These are phyloP conservation scores for Rhaphigaster nebulosa DNA, from an alignment of 2,888 invertebrate species.

Conservation along the genomic window DNA sequence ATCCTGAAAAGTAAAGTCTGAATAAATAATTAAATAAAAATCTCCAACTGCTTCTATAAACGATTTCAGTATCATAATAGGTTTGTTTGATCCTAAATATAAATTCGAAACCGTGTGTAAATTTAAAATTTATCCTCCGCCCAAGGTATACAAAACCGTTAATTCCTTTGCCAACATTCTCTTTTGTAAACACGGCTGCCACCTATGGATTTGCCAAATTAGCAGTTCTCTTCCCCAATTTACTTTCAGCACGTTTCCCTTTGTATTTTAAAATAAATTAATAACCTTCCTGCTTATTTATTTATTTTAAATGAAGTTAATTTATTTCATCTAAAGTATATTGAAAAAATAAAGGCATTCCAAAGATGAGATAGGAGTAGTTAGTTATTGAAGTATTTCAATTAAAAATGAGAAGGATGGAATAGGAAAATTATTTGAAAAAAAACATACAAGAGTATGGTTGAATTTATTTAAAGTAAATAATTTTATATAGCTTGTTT, in stretches of 20 bases:
- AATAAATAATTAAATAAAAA: too few species aligned
- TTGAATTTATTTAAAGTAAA: too few species aligned
- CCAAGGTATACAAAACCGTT: constrained; percentile 14
- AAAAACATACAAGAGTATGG: too few species aligned
- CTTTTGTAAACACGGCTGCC: neutral
- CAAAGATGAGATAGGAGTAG: too few species aligned
- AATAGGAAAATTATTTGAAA: too few species aligned
- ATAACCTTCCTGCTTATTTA: neutral
- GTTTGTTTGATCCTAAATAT: constrained; percentile 14
- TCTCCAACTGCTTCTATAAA: neutral
- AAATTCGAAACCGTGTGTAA: constrained; percentile 5
- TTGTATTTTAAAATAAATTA: neutral
- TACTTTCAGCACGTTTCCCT: neutral
- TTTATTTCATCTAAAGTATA: neutral
- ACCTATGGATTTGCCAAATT: constrained; percentile 14
- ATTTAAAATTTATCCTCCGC: neutral
- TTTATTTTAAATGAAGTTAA: too few species aligned
- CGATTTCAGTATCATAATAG: neutral
- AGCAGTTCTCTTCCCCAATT: neutral
- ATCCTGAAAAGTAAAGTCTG: too few species aligned
- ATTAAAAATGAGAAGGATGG: too few species aligned
- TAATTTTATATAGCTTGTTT: too few species aligned
- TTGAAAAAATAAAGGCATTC: too few species aligned
- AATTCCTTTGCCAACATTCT: neutral
- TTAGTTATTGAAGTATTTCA: too few species aligned